Evolutionary conservation across 2,797 vertebrate genomes (phyloP).

Genomic region (Epinephelus malabaricus): DNA sequence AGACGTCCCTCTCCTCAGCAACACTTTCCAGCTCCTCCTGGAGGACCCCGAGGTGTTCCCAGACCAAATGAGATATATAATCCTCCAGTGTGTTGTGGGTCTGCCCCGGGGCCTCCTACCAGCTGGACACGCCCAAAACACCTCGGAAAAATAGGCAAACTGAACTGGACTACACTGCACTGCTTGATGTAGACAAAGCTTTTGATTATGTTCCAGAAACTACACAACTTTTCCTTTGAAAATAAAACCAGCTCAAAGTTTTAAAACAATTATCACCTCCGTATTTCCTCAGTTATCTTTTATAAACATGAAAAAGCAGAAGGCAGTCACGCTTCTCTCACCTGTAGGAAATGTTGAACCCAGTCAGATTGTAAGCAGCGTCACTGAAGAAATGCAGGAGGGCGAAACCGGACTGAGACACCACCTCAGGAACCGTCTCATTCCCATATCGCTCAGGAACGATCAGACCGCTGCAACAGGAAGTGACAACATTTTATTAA

Average conservation of each 20-base stretch:
- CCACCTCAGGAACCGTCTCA: conserved; percentile 94
- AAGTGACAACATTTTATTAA: background rate
- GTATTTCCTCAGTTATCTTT: too few relatives aligned
- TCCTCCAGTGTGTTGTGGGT: too few relatives aligned
- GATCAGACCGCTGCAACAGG: conserved; percentile 90
- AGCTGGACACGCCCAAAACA: too few relatives aligned
- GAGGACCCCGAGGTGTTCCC: too few relatives aligned
- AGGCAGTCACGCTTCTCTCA: conserved; percentile 69
- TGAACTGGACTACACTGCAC: too few relatives aligned
- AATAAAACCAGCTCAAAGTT: background rate
- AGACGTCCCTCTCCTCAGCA: too few relatives aligned
- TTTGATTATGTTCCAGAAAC: background rate
- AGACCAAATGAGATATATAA: too few relatives aligned
- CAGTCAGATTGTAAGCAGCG: conserved; percentile 97
- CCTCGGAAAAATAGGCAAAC: background rate
- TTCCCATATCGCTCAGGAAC: conserved; percentile 95
- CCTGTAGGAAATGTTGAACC: conserved; percentile 99
- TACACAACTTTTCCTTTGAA: background rate
- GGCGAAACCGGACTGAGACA: conserved; percentile 92
- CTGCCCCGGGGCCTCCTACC: too few relatives aligned
- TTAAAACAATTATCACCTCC: background rate
- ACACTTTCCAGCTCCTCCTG: too few relatives aligned
- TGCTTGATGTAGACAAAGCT: too few relatives aligned
- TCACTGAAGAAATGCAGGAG: conserved; percentile 99
- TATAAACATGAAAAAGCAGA: background rate